Conservation (phyloP, 2,797 vertebrate species). For the Gallirallus australis region DNA sequence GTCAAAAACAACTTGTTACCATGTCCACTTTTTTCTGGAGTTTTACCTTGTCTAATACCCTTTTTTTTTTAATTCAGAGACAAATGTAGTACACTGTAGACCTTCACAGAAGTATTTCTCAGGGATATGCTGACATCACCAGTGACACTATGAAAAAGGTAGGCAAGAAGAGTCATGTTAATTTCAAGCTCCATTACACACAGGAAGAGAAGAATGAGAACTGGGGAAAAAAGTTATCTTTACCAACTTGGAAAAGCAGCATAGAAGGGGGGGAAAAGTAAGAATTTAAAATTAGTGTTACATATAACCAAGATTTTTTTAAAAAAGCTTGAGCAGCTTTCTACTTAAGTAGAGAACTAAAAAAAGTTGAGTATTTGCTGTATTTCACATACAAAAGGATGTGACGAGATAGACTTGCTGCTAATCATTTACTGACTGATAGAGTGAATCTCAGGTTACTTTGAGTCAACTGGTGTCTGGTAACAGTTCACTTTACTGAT, state of each 20-base stretch:
- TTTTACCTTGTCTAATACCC: background rate
- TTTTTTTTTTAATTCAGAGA: background rate
- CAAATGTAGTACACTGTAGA: background rate
- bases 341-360: background rate
- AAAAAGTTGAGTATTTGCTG: background rate
- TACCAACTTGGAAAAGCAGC: background rate
- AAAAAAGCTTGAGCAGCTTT: background rate
- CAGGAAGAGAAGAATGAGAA: background rate
- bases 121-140: constrained; percentile 48
- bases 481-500: constrained; percentile 22
- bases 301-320: background rate
- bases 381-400: background rate
- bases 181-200: constrained; percentile 67
- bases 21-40: accelerated
- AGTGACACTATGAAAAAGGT: background rate
- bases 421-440: constrained; percentile 31
- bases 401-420: background rate
- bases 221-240: background rate
- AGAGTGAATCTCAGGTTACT: constrained; percentile 53
- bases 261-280: background rate
- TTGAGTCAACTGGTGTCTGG: constrained; percentile 1
- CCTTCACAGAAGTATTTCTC: background rate
- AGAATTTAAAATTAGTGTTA: background rate
- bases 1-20: background rate
- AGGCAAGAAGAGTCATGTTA: constrained; percentile 17